These are phyloP conservation scores for Sinentomon sp. DNA, from an alignment of 2,888 invertebrate species.

Conservation along the genomic window DNA sequence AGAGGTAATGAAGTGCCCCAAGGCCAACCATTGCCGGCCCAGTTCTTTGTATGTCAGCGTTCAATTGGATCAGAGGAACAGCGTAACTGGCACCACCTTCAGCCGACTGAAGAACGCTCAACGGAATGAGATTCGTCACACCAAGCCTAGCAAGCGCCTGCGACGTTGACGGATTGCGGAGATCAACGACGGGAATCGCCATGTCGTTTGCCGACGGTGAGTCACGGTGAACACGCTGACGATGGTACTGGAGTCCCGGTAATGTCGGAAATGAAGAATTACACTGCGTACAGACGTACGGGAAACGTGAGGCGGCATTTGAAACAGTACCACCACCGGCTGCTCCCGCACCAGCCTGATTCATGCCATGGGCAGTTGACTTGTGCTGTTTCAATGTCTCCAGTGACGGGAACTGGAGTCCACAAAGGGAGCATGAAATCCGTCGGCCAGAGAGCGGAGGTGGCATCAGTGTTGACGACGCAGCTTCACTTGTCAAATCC, in stretches of 20 bases:
- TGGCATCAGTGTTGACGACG: not conserved
- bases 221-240: slow-evolving; percentile 32
- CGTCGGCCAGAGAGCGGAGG: slow-evolving; percentile 8
- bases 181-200: slow-evolving; percentile 41
- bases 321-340: slow-evolving; percentile 19
- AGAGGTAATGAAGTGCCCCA: no score
- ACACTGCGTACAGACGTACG: slow-evolving; percentile 34
- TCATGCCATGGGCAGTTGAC: slow-evolving; percentile 21
- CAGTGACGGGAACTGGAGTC: slow-evolving; percentile 24
- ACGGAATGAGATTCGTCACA: slow-evolving; percentile 41
- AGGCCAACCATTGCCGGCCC: no score
- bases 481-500: slow-evolving; percentile 20
- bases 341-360: slow-evolving; percentile 17
- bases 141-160: slow-evolving; percentile 34
- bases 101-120: no score
- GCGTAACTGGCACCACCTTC: no score
- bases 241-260: slow-evolving; percentile 29
- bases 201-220: slow-evolving; percentile 25
- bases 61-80: no score
- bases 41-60: no score
- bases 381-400: slow-evolving; percentile 25
- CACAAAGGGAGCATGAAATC: slow-evolving; percentile 22
- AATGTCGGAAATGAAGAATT: slow-evolving; percentile 40
- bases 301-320: not conserved
- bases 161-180: slow-evolving; percentile 35